These are phyloP conservation scores for Epinotia bilunana DNA, from an alignment of 2,888 invertebrate genomes.

Conservation along the genomic window DNA sequence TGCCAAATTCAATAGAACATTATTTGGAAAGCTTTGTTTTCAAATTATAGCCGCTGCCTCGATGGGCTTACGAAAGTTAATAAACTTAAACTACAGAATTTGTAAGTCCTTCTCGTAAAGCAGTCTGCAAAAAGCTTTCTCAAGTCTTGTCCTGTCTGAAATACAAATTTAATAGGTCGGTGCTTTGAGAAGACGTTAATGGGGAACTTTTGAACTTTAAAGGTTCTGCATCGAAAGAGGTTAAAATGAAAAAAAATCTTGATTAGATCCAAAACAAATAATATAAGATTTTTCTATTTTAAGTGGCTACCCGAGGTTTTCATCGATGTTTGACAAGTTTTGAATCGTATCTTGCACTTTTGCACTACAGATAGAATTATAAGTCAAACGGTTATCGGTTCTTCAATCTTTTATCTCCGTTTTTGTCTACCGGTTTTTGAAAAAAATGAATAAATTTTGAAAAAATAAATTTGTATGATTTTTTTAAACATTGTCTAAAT, in stretches of 20 bases:
- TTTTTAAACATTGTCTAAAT: too few relatives aligned
- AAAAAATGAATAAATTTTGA: too few relatives aligned
- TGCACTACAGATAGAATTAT: too few relatives aligned
- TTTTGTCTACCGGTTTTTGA: too few relatives aligned
- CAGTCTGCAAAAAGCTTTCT: slow-evolving; percentile 33
- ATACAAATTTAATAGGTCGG: slow-evolving; percentile 33
- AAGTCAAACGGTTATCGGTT: too few relatives aligned
- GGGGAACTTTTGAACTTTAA: slow-evolving; percentile 26
- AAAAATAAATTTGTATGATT: too few relatives aligned
- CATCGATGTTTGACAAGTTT: too few relatives aligned
- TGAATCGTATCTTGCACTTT: too few relatives aligned
- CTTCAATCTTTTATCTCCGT: too few relatives aligned
- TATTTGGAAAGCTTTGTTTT: not conserved
- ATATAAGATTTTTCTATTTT: too few relatives aligned
- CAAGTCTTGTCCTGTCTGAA: slow-evolving; percentile 30
- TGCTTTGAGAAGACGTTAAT: slow-evolving; percentile 16
- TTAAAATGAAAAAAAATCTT: not conserved
- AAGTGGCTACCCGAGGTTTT: too few relatives aligned
- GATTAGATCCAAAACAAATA: not conserved
- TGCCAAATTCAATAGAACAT: not conserved
- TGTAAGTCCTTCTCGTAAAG: slow-evolving; percentile 28
- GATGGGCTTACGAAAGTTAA: slow-evolving; percentile 35
- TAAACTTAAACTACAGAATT: slow-evolving; percentile 37
- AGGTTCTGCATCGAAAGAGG: not conserved
- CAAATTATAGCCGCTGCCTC: slow-evolving; percentile 22